phyloP scores from a whole-genome alignment of 2,888 invertebrate species.

The Chorisops tibialis region DNA sequence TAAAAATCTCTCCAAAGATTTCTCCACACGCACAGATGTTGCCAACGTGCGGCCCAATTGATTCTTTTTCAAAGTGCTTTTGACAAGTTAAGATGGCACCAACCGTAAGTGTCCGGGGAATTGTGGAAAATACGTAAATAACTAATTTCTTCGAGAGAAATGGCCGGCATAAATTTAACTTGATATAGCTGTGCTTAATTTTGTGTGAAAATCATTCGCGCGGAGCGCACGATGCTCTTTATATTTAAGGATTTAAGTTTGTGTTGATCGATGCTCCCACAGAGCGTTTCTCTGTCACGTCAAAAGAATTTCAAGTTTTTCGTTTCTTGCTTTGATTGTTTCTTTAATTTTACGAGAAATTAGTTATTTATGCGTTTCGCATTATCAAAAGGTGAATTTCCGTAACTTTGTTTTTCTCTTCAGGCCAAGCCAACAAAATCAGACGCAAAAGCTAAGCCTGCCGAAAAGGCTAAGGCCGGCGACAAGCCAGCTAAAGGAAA shows the following conservation, averaged over 20 bases:
- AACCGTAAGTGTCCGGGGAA: slow-evolving; percentile 46
- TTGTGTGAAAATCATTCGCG: background rate
- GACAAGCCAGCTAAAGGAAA: slow-evolving; percentile 47
- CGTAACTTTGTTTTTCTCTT: background rate
- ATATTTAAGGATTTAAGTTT: too few species aligned
- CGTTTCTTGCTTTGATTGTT: too few species aligned
- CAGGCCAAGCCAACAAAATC: slow-evolving; percentile 51
- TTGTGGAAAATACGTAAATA: slow-evolving; percentile 8
- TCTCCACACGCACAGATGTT: too few species aligned
- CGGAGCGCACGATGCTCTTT: too few species aligned
- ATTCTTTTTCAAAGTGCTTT: slow-evolving; percentile 50
- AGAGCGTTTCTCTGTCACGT: too few species aligned
- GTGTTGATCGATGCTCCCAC: too few species aligned
- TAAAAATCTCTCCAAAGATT: too few species aligned
- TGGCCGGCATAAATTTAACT: background rate
- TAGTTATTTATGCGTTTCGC: background rate
- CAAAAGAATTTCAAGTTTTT: background rate
- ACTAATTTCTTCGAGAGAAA: background rate
- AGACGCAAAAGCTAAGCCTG: slow-evolving; percentile 46
- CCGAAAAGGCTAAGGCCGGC: slow-evolving; percentile 42
- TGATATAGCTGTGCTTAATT: background rate
- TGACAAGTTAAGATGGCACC: slow-evolving; percentile 50
- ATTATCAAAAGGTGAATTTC: background rate
- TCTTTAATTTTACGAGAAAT: background rate
- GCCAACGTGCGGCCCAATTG: too few species aligned